Percentiles rank a stretch among this genome's conserved stretches.
phyloP scores from a whole-genome alignment of 1,140 invertebrate species.

The Formica exsecta region DNA sequence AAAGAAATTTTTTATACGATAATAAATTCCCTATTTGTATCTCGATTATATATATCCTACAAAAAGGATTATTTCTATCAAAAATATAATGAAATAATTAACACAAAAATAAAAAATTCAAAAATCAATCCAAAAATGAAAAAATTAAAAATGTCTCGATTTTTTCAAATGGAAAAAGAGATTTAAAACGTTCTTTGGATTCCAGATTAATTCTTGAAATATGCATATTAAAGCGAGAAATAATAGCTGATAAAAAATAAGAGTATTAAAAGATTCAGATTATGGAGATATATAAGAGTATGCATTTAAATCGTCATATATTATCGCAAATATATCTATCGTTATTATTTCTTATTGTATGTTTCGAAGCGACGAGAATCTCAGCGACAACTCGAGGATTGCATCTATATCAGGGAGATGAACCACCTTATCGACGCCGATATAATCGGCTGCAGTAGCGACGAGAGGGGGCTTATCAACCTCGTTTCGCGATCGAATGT shows the following conservation, averaged over 20 bases:
- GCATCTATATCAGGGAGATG: slow-evolving; percentile 44
- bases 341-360: not conserved
- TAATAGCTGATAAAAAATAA: not conserved
- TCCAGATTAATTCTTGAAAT: not conserved
- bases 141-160: not conserved
- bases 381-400: not conserved
- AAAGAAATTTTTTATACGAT: not conserved
- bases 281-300: not conserved
- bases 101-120: not conserved
- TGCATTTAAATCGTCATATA: not conserved
- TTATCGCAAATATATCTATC: not conserved
- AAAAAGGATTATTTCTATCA: not conserved
- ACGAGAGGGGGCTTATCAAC: slow-evolving; percentile 46
- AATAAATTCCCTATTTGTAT: not conserved
- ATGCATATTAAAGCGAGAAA: not conserved
- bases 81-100: not conserved
- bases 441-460: slow-evolving; percentile 32
- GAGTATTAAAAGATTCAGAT: not conserved
- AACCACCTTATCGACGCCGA: slow-evolving; percentile 17
- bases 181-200: not conserved
- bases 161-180: not conserved
- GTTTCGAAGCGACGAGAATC: not conserved
- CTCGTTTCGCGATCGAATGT: slow-evolving; percentile 58
- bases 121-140: no score
- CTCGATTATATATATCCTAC: not conserved